phyloP scores from a whole-genome alignment of 30 jellyfish, hydroid and myxozoan species.

The Clytia hemisphaerica region DNA sequence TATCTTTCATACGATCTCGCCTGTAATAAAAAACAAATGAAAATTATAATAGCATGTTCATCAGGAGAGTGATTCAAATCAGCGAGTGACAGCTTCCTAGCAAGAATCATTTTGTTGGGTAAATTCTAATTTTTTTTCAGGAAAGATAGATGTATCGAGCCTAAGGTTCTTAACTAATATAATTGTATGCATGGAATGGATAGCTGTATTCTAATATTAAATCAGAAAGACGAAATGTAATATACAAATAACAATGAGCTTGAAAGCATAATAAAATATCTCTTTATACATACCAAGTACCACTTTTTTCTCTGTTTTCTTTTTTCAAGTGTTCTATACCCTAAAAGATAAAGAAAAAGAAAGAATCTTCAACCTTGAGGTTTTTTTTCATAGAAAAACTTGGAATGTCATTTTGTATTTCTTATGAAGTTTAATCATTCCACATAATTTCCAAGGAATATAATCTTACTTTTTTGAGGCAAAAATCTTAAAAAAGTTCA shows the following conservation, averaged over 20 bases:
- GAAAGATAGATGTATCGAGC: neutral
- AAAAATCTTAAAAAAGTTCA: no score
- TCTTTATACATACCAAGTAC: slow-evolving; percentile 53
- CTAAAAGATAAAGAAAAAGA: slow-evolving; percentile 18
- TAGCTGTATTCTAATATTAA: neutral
- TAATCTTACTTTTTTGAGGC: no score
- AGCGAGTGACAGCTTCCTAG: neutral
- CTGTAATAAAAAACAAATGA: slow-evolving; percentile 31
- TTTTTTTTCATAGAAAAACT: no score
- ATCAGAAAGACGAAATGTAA: neutral
- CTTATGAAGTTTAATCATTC: no score
- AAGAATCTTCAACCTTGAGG: no score
- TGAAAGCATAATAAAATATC: neutral
- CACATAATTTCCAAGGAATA: no score
- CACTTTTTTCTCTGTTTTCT: slow-evolving; percentile 68
- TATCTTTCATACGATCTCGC: slow-evolving; percentile 76
- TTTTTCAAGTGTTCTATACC: slow-evolving; percentile 82
- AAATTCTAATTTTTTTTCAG: neutral
- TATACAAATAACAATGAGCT: neutral
- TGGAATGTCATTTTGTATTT: no score
- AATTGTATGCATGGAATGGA: neutral
- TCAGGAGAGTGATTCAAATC: neutral
- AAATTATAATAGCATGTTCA: neutral
- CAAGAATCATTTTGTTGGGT: no score
- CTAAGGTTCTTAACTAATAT: neutral